Base-by-base conservation (phyloP, 2,797 vertebrate species). In the Thaleichthys pacificus region DNA sequence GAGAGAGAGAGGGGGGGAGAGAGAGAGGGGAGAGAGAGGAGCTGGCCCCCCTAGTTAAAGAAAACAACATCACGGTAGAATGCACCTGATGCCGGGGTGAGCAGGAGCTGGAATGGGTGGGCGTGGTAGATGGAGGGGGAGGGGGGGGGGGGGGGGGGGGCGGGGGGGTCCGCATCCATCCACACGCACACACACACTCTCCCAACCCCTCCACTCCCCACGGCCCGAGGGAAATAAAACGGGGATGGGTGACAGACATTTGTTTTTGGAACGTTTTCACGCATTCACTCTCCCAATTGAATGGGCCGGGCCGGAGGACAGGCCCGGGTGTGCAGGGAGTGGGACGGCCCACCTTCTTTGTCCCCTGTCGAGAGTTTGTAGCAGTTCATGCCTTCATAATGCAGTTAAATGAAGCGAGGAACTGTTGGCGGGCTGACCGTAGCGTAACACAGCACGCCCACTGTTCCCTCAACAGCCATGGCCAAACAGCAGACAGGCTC, bases 311-410 rank as follows among this genome's bases (percentile, higher is more conserved):
- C 84, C 81, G 65, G 80, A 79, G 82, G 74, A 83, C 85, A 47
- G 79, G 79, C 69, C 80, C 72, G 71, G 77, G 82, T 75, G 69
- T 8, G 69, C 26, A 65, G 82, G 19, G 51, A 17, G 81, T 79
- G 72, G 86, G 82, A 80, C 81, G 77, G 85, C 72, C 69, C 77
- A 86, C 42, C 66, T 81, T 70, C 92, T 87, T 49, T 92, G 91
- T 91, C 90, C 92, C 92, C 91, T 93, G 91, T 85, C 75, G 84
- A 90, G 88, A 93, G 93, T 95, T 94, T 94, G 89, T 94, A 93
- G 88, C 85, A 90, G 89, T 93, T 94, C 91, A 89, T 92, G 90
- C 91, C 92, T 94, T 90, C 79, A 82, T 93, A 93, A 93, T 94
- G 86, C 92, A 81, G 85, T 94, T 91, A 91, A 95, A 92, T 94